These are phyloP conservation scores for Allolobophora icterica DNA, from an alignment of 2,888 invertebrate genomes.

Conservation along the genomic window DNA sequence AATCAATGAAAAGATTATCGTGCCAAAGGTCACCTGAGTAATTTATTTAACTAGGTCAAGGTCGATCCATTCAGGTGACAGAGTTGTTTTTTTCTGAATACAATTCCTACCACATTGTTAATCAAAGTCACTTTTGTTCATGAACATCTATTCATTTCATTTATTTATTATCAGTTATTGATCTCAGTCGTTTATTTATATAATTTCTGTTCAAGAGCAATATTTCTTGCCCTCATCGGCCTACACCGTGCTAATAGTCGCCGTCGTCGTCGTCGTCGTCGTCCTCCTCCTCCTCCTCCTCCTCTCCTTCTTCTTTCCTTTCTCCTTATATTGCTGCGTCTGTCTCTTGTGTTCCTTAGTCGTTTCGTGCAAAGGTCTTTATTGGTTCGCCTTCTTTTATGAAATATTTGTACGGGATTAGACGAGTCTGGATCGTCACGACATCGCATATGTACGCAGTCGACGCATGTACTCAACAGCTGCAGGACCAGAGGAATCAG, in stretches of 20 bases:
- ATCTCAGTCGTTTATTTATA: too few species aligned
- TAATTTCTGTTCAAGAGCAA: background rate
- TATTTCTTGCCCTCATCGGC: background rate
- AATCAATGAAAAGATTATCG: too few species aligned
- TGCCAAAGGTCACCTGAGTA: too few species aligned
- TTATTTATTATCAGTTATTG: background rate
- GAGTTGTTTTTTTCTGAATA: background rate
- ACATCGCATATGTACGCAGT: background rate
- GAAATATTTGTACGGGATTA: constrained; percentile 1
- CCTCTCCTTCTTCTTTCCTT: background rate
- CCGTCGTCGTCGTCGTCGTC: background rate
- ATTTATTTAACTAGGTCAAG: too few species aligned
- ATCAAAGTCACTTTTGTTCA: background rate
- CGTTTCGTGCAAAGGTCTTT: background rate
- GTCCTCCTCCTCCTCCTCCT: background rate
- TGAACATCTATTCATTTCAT: background rate
- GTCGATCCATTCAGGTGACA: background rate
- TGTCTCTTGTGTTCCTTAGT: background rate
- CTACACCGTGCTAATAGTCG: background rate
- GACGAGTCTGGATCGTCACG: background rate
- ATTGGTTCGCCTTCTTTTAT: constrained; percentile 5
- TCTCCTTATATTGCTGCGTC: background rate
- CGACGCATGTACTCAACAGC: background rate
- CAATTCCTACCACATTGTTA: background rate
- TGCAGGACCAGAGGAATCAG: constrained; percentile 5